phyloP scores from a whole-genome alignment of 2,888 invertebrate genomes.

The Gonocerus acuteangulatus region DNA sequence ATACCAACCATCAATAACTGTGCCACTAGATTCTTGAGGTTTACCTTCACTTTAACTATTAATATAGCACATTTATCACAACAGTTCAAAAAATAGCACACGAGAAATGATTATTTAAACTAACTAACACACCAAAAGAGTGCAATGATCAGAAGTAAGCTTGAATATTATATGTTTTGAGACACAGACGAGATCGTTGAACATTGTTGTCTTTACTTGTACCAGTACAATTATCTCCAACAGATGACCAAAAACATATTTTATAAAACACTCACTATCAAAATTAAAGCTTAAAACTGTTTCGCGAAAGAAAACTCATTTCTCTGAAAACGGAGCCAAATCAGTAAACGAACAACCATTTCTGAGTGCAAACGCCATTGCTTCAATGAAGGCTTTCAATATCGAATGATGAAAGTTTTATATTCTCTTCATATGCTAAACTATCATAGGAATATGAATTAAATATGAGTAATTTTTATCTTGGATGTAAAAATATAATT shows the following conservation, averaged over 20 bases:
- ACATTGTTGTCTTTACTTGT: conserved; percentile 28
- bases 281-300: background rate
- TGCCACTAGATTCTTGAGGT: conserved; percentile 17
- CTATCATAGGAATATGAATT: too few species aligned
- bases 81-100: conserved; percentile 4
- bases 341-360: conserved; percentile 34
- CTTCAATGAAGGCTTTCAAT: conserved; percentile 17
- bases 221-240: background rate
- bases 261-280: background rate
- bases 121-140: background rate
- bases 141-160: conserved; percentile 18
- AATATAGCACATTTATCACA: conserved; percentile 9
- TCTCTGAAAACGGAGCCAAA: conserved; percentile 20
- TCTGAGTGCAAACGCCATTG: conserved; percentile 37
- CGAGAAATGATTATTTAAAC: background rate
- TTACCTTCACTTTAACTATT: conserved; percentile 15
- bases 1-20: conserved; percentile 25
- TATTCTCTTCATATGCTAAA: too few species aligned
- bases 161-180: conserved; percentile 34
- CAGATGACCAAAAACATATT: background rate
- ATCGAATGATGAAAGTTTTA: conserved; percentile 13
- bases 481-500: too few species aligned
- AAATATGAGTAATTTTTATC: too few species aligned
- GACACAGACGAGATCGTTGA: conserved; percentile 31
- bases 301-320: conserved; percentile 3